Evolutionary conservation across 2,797 vertebrate species (phyloP), one percentile per base, ranked within the genome.

Genomic region (Choloepus didactylus): DNA sequence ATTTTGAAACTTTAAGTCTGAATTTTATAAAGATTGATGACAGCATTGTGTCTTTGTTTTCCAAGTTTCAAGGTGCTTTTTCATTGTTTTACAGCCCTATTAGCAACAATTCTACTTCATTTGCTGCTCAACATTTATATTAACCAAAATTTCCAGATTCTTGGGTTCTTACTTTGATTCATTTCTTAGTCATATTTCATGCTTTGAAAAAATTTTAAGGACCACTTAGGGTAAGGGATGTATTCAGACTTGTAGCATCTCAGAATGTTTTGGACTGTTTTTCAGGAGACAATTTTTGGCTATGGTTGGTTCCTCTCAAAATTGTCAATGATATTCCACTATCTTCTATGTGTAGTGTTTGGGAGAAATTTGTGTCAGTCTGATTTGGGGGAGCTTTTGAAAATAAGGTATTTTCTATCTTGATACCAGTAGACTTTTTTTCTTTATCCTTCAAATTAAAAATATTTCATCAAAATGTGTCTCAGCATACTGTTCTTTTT

Each of bases 301-400:
- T 21, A 12, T 25, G 10, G 49, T 41, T 31, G n/a, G 6, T 67
- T 84, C 79, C 25, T 92, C 38, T 72, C 29, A 49, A 6, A 69
- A 15, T 14, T 60, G 3, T 25, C 44, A 27, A 23, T 23, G 44
- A 18, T 44, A 44, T 12, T 4, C 29, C 25, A 1, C 14, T 80
- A 25, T 56, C 23, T 70, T 59, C 23, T 80, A 7, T 70, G 4
- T n/a, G 18, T 10, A 41, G 44, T 44, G 44, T 75, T 82, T 44
- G 35, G 44, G 35, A 82, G 62, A 93, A 59, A 35, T 38, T 3
- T 56, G 27, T 89, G 44, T 60, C 49, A 86, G 25, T 18, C 29
- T 84, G 70, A 76, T 56, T 31, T 51, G 35, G n/a, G 31, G 38
- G 80, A 96, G 56, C 0, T 54, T 72, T 91, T 91, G 66, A 86